Conservation (phyloP, 2,797 vertebrate species). For the Hoplostethus atlanticus region DNA sequence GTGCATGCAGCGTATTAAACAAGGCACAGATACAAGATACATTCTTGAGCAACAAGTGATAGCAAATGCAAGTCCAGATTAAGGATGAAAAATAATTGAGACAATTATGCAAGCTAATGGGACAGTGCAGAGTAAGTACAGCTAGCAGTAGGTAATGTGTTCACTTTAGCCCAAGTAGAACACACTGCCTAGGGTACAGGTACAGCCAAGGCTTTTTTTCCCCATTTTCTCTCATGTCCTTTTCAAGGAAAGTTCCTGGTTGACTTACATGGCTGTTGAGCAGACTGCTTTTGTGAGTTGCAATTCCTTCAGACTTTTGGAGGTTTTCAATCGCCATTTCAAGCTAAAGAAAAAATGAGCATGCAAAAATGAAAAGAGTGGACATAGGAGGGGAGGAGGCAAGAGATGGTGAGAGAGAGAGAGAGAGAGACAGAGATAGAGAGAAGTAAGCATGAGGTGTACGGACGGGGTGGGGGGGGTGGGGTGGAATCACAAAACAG, state of each 20-base stretch:
- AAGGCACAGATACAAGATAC: conserved; percentile 20
- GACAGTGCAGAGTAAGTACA: conserved; percentile 48
- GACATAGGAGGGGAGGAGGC: conserved; percentile 67
- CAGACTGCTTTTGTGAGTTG: conserved; percentile 99
- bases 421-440: conserved; percentile 75
- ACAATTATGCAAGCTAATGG: conserved; percentile 32
- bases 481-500: conserved; percentile 63
- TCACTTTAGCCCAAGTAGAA: conserved; percentile 33
- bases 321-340: conserved; percentile 99
- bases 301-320: conserved; percentile 99
- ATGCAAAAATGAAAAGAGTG: conserved; percentile 81
- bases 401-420: conserved; percentile 49
- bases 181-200: conserved; percentile 45
- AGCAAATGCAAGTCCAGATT: conserved; percentile 52
- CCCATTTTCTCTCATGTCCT: conserved; percentile 41
- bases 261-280: conserved; percentile 99
- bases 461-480: background rate
- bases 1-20: conserved; percentile 47
- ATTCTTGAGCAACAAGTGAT: conserved; percentile 35
- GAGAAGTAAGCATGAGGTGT: conserved; percentile 69
- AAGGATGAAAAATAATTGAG: conserved; percentile 31
- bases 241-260: conserved; percentile 79
- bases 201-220: conserved; percentile 43
- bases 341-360: conserved; percentile 94
- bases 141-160: conserved; percentile 56